Base-by-base conservation (phyloP, 2,113 vertebrate species). In the Stomatorhinus ivindoensis region DNA sequence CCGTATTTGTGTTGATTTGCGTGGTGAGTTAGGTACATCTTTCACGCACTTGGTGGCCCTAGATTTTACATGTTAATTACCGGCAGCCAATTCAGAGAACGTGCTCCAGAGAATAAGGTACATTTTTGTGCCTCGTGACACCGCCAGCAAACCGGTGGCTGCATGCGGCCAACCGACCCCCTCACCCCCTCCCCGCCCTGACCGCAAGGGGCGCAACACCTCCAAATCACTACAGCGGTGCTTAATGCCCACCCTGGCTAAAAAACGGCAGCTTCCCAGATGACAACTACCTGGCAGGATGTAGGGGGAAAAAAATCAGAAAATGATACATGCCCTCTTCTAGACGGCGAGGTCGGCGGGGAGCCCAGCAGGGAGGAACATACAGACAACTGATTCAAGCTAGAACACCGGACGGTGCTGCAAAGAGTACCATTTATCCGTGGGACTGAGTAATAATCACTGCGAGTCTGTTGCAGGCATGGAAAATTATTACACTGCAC, bases 211-310 rank as follows among this genome's bases (percentile, higher is more conserved):
- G n/a, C n/a, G 10, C 61, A 13, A 80, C 73, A 80, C 5, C 73
- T 80, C 73, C 73, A 69, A 69, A 69, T 69, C 61, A 46, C 46
- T 24, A 27, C 21, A 86, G 47, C n/a, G 21, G 10, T 39, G 17
- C 51, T 2, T 50, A 84, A 50, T 55, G 88, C 27, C 76, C 15
- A n/a, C 73, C 31, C 31, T 80, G 73, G 31, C 82, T 19, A 69
- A 13, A 15, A 53, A 21, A 42, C 61, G 7, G 73, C 88, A 42
- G 35, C 48, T 82, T 53, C 47, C 27, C 48, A 51, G 39, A 39
- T 85, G 51, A 58, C 88, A 85, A 24, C 82, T 85, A 89, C 80
- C n/a, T 61, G 80, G 39, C 35, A 7, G 46, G n/a, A 82, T 21
- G 6, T 73, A 55, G 53, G 31, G 39, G 44, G 1, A 0, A 17